A percentile compares a stretch with the other conserved stretches of the same genome.
These are phyloP conservation scores for Abscondita cerata DNA, from an alignment of 2,888 invertebrate species.

Conservation along the genomic window DNA sequence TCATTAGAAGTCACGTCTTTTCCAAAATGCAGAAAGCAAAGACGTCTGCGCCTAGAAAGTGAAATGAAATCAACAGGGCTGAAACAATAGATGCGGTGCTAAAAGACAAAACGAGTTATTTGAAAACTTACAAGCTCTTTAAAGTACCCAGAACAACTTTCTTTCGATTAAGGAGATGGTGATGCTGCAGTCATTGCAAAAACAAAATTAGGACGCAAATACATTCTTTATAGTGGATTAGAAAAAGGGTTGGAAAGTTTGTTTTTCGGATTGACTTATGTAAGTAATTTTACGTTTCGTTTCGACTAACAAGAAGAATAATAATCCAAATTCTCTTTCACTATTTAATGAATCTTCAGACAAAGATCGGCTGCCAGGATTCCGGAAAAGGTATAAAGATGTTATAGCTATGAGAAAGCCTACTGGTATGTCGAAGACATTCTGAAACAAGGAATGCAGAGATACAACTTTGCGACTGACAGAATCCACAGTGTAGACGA, in stretches of 20 bases:
- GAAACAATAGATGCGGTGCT: background rate
- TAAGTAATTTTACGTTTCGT: background rate
- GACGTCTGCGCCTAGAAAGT: background rate
- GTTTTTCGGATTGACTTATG: background rate
- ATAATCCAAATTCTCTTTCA: too few species aligned
- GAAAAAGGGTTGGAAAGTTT: background rate
- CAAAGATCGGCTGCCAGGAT: background rate
- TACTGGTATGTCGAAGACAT: background rate
- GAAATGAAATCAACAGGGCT: background rate
- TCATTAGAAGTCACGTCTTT: background rate
- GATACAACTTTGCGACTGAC: background rate
- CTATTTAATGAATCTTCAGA: too few species aligned
- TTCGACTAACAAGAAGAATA: background rate
- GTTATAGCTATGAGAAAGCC: background rate
- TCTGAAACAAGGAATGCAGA: background rate
- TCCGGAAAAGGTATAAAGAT: background rate
- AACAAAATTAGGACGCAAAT: too few species aligned
- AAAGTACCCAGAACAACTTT: background rate
- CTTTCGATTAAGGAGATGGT: too few species aligned
- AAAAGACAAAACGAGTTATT: background rate
- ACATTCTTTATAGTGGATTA: too few species aligned
- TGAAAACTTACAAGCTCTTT: background rate
- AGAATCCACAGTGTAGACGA: background rate
- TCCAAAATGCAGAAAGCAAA: background rate
- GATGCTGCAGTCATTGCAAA: too few species aligned